These are phyloP conservation scores for Colletes collaris DNA, from an alignment of 2,888 invertebrate genomes.

Conservation along the genomic window DNA sequence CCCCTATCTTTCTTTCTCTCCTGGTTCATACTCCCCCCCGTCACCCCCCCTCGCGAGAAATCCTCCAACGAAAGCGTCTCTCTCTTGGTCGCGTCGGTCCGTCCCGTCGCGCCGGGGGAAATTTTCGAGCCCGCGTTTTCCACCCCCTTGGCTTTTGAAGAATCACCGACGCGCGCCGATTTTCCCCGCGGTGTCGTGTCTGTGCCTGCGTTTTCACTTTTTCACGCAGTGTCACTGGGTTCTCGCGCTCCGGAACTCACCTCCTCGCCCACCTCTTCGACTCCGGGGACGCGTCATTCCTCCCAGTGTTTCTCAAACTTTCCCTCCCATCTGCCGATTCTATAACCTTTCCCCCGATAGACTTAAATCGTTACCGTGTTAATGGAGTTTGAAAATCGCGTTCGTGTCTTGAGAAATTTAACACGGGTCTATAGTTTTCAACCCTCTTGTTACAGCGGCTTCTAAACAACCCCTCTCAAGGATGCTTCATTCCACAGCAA, in stretches of 20 bases:
- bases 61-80: not conserved
- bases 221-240: constrained; percentile 24
- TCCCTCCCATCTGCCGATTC: too few relatives aligned
- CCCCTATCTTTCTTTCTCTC: not conserved
- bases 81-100: constrained; percentile 8
- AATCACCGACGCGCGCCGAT: constrained; percentile 48
- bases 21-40: not conserved
- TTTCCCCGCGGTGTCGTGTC: constrained; percentile 37
- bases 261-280: not conserved
- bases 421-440: too few relatives aligned
- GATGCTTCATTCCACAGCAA: too few relatives aligned
- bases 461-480: too few relatives aligned
- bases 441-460: too few relatives aligned
- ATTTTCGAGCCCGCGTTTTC: constrained; percentile 54
- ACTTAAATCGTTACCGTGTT: too few relatives aligned
- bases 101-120: constrained; percentile 16
- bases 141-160: constrained; percentile 39
- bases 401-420: too few relatives aligned
- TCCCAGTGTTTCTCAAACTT: too few relatives aligned
- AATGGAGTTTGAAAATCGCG: too few relatives aligned
- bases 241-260: not conserved
- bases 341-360: too few relatives aligned
- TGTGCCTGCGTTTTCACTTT: constrained; percentile 43
- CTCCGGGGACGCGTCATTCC: too few relatives aligned
- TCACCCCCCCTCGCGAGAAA: not conserved